phyloP scores from a whole-genome alignment of 2,113 vertebrate genomes.

The Hemiscyllium ocellatum region DNA sequence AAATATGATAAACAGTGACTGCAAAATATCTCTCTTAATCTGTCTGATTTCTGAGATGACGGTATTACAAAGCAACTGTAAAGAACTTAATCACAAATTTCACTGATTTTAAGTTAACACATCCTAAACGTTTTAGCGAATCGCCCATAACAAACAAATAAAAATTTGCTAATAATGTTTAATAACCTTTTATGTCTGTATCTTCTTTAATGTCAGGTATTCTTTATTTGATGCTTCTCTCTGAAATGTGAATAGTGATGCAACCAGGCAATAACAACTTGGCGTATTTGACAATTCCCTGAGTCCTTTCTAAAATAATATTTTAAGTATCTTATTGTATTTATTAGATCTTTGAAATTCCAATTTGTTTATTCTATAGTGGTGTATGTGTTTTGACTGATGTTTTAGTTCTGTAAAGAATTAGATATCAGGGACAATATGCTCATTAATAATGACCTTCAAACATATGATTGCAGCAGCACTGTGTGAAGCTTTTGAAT shows the following conservation, averaged over 20 bases:
- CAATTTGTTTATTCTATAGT: neutral
- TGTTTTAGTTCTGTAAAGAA: neutral
- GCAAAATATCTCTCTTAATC: neutral
- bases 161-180: neutral
- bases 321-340: neutral
- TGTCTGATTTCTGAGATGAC: neutral
- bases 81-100: neutral
- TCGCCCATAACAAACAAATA: neutral
- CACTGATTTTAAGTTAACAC: neutral
- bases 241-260: neutral
- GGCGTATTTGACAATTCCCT: neutral
- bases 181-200: neutral
- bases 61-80: neutral
- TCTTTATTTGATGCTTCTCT: neutral
- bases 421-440: neutral
- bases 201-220: neutral
- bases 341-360: neutral
- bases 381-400: neutral
- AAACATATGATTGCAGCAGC: neutral
- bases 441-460: conserved; percentile 12
- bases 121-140: neutral
- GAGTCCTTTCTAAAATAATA: neutral
- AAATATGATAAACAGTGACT: neutral
- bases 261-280: neutral
- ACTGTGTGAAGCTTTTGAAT: neutral